A percentile compares a stretch with the other conserved stretches of the same genome.
Conservation (phyloP, 2,888 invertebrate species). For the Aporophyla lueneburgensis region DNA sequence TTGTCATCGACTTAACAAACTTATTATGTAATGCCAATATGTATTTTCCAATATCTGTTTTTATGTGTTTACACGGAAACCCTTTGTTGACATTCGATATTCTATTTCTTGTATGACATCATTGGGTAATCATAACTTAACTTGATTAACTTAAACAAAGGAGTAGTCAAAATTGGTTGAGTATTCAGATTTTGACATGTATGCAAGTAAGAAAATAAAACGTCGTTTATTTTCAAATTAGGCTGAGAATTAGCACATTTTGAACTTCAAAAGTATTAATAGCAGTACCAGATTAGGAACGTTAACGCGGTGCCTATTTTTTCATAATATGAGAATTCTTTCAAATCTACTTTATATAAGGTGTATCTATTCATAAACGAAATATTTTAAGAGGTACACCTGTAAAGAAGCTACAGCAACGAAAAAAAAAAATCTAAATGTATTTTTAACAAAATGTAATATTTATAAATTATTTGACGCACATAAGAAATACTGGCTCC, state of each 20-base stretch:
- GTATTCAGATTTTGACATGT: no score
- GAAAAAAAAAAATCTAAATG: no score
- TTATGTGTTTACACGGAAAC: neutral
- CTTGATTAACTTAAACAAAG: neutral
- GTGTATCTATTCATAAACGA: no score
- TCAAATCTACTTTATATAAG: neutral
- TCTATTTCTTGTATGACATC: slow-evolving; percentile 11
- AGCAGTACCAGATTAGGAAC: no score
- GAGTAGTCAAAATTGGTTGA: neutral
- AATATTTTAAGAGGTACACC: no score
- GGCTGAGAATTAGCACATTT: no score
- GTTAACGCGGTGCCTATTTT: neutral
- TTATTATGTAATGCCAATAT: slow-evolving; percentile 2
- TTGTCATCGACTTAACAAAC: neutral
- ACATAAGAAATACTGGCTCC: no score
- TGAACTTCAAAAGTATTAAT: neutral
- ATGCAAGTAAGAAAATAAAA: no score
- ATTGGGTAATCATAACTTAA: neutral
- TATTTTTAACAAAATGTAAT: no score
- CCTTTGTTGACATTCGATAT: neutral
- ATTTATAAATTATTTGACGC: no score
- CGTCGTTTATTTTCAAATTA: no score
- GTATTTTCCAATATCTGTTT: neutral
- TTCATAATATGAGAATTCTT: neutral
- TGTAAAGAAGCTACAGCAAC: no score